A percentile compares a stretch with the other conserved stretches of the same genome.
Evolutionary conservation across 2,797 vertebrate species (phyloP).

Genomic region (Alca torda): DNA sequence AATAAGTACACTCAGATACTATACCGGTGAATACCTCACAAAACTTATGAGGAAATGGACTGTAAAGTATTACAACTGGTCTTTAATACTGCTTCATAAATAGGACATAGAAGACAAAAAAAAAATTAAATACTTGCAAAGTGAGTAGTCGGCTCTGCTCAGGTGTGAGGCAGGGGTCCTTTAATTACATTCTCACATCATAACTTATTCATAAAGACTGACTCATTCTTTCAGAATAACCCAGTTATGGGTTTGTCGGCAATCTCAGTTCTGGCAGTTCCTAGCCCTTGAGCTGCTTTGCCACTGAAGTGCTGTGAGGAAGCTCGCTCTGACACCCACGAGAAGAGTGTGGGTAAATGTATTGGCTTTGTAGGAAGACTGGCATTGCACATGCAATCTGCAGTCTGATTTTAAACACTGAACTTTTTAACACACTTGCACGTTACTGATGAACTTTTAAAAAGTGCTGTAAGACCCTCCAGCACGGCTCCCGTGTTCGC

Average conservation of each 20-base stretch:
- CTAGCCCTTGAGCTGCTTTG: background rate
- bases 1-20: background rate
- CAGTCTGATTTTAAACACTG: background rate
- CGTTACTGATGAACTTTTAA: rapidly evolving
- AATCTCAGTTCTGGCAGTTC: background rate
- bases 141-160: background rate
- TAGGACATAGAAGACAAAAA: background rate
- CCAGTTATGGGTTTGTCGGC: background rate
- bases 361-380: rapidly evolving
- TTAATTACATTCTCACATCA: conserved; percentile 20
- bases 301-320: rapidly evolving
- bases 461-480: rapidly evolving
- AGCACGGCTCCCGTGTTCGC: rapidly evolving
- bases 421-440: background rate
- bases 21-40: background rate
- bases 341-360: rapidly evolving
- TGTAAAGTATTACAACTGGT: background rate
- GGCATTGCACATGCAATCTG: rapidly evolving
- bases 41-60: background rate
- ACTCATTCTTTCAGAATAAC: background rate
- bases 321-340: rapidly evolving
- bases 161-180: conserved; percentile 34
- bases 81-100: conserved; percentile 5
- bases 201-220: background rate
- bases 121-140: conserved; percentile 14